Percentiles rank a stretch among this genome's conserved stretches.
phyloP scores from a whole-genome alignment of 2,113 vertebrate species.

The Megalops atlanticus region DNA sequence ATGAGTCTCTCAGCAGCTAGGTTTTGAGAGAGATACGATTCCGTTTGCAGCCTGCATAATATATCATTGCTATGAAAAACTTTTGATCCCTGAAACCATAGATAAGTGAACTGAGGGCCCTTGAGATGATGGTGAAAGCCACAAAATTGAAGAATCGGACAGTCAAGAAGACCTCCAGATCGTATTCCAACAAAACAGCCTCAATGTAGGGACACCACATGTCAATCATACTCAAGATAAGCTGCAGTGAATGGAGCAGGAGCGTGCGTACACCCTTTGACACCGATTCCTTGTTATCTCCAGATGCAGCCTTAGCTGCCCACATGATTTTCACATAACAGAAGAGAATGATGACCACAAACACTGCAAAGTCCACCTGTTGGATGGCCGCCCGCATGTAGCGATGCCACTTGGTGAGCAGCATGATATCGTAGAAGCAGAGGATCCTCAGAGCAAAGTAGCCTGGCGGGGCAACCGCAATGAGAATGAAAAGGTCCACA shows the following conservation, averaged over 20 bases:
- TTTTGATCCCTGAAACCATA: constrained; percentile 54
- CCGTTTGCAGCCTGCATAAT: constrained; percentile 36
- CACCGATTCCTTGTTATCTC: constrained; percentile 36
- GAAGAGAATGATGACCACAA: constrained; percentile 31
- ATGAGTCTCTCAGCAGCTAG: background rate
- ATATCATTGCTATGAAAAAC: constrained; percentile 27
- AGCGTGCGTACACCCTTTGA: constrained; percentile 48
- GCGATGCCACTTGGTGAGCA: constrained; percentile 23
- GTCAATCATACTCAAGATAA: constrained; percentile 44
- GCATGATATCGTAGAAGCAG: constrained; percentile 45
- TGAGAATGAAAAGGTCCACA: background rate
- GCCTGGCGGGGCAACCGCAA: constrained; percentile 3
- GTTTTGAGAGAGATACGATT: constrained; percentile 28
- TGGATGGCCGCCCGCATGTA: constrained; percentile 18
- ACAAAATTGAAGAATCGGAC: constrained; percentile 46
- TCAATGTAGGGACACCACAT: constrained; percentile 45
- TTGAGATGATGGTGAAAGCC: constrained; percentile 43
- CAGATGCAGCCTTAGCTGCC: constrained; percentile 38
- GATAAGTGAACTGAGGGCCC: constrained; percentile 50
- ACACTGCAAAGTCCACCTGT: constrained; percentile 12
- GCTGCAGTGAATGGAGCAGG: constrained; percentile 52
- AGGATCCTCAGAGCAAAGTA: constrained; percentile 29
- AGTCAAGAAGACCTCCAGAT: constrained; percentile 27
- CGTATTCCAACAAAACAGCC: constrained; percentile 18
- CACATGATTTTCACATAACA: constrained; percentile 48